Evolutionary conservation across 2,113 vertebrate genomes (phyloP).

Genomic region (Lophura nycthemera): DNA sequence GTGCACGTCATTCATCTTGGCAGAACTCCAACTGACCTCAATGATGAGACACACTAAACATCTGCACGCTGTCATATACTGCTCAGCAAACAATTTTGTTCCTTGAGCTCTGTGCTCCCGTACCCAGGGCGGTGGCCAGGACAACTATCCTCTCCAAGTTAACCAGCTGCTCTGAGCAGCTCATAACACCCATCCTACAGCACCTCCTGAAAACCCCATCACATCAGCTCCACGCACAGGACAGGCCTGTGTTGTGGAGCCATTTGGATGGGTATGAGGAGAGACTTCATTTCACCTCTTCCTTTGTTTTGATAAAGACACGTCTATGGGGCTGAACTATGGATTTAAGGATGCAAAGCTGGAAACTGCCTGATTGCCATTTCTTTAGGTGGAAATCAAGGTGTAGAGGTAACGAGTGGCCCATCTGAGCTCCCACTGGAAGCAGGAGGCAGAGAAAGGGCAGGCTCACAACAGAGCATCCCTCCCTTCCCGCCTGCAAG

Average conservation of each 20-base stretch:
- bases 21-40: constrained; percentile 45
- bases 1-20: not conserved
- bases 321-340: accelerated
- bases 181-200: not conserved
- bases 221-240: not conserved
- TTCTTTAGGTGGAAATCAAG: not conserved
- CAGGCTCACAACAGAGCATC: not conserved
- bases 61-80: constrained; percentile 21
- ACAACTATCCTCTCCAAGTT: not conserved
- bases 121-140: not conserved
- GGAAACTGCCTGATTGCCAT: not conserved
- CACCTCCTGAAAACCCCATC: not conserved
- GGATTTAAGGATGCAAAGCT: not conserved
- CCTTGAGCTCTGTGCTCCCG: not conserved
- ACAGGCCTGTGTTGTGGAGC: not conserved
- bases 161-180: not conserved
- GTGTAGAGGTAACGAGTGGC: not conserved
- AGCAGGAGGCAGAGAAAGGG: not conserved
- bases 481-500: not conserved
- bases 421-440: not conserved
- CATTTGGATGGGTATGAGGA: not conserved
- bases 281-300: not conserved
- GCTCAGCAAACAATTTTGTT: not conserved
- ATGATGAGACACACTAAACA: constrained; percentile 21
- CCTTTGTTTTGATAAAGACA: not conserved